Conservation (phyloP, 1,140 invertebrate genomes). For the Protaetia brevitarsis region DNA sequence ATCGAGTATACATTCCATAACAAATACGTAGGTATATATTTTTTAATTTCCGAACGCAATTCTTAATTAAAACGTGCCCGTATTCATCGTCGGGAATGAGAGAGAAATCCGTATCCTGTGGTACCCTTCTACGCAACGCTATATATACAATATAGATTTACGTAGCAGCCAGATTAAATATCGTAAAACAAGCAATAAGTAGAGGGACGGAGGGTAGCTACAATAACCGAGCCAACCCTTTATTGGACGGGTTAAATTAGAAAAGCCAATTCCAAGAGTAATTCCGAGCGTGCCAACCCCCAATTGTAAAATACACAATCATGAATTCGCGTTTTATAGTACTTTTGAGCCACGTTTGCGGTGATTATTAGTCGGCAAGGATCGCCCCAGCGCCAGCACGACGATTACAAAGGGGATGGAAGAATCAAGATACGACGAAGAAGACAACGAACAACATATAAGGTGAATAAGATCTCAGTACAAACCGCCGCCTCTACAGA, state of each 20-base stretch:
- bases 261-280: slow-evolving; percentile 41
- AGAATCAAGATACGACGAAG: not conserved
- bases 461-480: not conserved
- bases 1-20: no score
- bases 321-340: slow-evolving; percentile 39
- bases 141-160: slow-evolving; percentile 14
- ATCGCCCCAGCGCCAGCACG: not conserved
- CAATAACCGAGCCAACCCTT: slow-evolving; percentile 42
- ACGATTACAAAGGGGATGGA: not conserved
- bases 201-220: slow-evolving; percentile 32
- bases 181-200: slow-evolving; percentile 42
- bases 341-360: slow-evolving; percentile 35
- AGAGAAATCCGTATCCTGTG: not conserved
- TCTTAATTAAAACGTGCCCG: slow-evolving; percentile 35
- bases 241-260: slow-evolving; percentile 42
- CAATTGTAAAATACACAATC: slow-evolving; percentile 43
- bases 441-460: not conserved
- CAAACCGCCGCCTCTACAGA: no score
- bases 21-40: no score
- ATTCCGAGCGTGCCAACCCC: slow-evolving; percentile 38
- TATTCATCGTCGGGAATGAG: not conserved
- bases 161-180: slow-evolving; percentile 35
- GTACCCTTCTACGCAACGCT: not conserved
- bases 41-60: slow-evolving; percentile 25
- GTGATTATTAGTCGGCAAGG: slow-evolving; percentile 36